phyloP scores from a whole-genome alignment of 2,888 invertebrate species.

The Aspidiotus rigidus region DNA sequence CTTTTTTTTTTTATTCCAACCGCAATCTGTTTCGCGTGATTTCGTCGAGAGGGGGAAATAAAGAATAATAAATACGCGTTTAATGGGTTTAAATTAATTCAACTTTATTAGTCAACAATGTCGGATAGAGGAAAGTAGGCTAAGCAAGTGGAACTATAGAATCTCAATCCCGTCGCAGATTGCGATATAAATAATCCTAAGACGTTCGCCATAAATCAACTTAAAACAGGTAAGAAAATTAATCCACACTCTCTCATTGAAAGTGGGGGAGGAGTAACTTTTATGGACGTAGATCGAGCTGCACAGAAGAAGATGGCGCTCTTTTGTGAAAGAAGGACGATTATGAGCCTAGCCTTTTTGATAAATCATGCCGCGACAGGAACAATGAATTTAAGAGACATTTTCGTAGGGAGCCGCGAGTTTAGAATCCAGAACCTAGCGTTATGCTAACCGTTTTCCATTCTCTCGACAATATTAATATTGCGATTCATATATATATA shows the following conservation, averaged over 20 bases:
- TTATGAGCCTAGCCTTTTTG: neutral
- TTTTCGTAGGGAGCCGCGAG: neutral
- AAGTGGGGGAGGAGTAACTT: too few relatives aligned
- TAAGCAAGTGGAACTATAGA: neutral
- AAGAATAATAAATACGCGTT: neutral
- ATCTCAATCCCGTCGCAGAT: neutral
- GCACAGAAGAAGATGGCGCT: neutral
- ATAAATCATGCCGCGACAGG: neutral
- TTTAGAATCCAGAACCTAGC: neutral
- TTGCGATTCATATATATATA: neutral
- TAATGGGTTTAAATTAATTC: neutral
- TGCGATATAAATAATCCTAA: neutral
- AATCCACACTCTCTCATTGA: conserved; percentile 21
- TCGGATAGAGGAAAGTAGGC: neutral
- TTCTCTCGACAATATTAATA: neutral
- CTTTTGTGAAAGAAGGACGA: neutral
- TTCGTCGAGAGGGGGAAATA: too few relatives aligned
- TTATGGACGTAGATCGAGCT: neutral
- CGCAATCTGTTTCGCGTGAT: too few relatives aligned
- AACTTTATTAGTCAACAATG: neutral
- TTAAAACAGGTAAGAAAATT: conserved; percentile 30
- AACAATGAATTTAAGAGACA: conserved; percentile 2
- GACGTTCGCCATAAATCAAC: conserved; percentile 23
- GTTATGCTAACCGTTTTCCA: neutral
- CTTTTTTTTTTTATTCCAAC: too few relatives aligned